These are phyloP conservation scores for Chloroceryle inda DNA, from an alignment of 2,797 vertebrate genomes.

Conservation along the genomic window DNA sequence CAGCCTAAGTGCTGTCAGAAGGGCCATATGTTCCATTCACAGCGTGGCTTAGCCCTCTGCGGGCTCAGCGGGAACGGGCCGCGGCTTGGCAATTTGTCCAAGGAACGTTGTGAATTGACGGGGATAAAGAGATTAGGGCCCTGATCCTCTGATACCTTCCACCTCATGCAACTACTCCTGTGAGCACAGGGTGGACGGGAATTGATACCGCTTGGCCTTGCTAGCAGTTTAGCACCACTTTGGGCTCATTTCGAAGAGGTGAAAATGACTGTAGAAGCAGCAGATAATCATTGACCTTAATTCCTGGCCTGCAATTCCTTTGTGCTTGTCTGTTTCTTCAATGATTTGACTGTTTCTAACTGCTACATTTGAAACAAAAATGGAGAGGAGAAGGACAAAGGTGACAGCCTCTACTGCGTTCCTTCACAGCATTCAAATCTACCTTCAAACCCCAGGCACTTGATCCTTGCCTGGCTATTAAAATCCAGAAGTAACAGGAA, in stretches of 20 bases:
- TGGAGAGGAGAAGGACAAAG: not conserved
- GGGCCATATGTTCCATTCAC: conserved; percentile 23
- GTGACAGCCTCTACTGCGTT: not conserved
- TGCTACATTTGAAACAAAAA: not conserved
- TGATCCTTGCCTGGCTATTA: not conserved
- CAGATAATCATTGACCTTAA: conserved; percentile 17
- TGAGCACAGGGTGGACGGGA: not conserved
- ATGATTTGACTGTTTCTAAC: not conserved
- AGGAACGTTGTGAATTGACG: conserved; percentile 28
- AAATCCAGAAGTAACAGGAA: not conserved
- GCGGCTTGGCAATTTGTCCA: conserved; percentile 14
- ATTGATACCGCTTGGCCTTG: not conserved
- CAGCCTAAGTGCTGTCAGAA: conserved; percentile 57
- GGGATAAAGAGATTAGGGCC: conserved; percentile 52
- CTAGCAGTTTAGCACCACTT: not conserved
- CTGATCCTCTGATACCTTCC: not conserved
- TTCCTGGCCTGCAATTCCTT: not conserved
- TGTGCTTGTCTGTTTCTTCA: conserved; percentile 1
- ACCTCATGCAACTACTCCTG: not conserved
- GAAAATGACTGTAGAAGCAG: conserved; percentile 14
- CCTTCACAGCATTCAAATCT: not conserved
- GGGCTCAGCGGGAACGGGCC: not conserved
- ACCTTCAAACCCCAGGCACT: not conserved
- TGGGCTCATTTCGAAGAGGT: not conserved
- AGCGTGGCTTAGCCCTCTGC: conserved; percentile 27